Conservation (phyloP, 1,140 invertebrate genomes). For the Cataglyphis hispanica region DNA sequence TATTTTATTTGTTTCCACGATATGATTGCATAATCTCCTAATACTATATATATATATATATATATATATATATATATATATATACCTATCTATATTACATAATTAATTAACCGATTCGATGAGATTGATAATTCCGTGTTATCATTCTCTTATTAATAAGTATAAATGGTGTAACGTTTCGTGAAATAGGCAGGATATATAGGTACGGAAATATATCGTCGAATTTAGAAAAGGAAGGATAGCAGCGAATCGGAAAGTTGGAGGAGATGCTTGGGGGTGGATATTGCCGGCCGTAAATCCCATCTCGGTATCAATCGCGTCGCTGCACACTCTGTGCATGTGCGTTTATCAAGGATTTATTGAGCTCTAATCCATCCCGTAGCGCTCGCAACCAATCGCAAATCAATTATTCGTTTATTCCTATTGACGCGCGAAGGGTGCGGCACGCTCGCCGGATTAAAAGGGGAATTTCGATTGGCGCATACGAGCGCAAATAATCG, state of each 20-base stretch:
- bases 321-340: not conserved
- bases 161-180: not conserved
- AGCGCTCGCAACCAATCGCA: constrained; percentile 6
- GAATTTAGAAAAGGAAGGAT: not conserved
- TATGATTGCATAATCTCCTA: constrained; percentile 5
- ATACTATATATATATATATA: no score
- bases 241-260: not conserved
- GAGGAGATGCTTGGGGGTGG: constrained; percentile 5
- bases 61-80: no score
- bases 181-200: not conserved
- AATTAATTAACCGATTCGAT: constrained; percentile 18
- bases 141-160: constrained; percentile 17
- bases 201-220: not conserved
- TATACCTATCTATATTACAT: no score
- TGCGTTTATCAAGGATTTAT: constrained; percentile 57
- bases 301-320: constrained; percentile 30
- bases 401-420: constrained; percentile 51
- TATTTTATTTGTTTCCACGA: not conserved
- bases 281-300: constrained; percentile 27
- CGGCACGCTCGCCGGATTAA: constrained; percentile 34
- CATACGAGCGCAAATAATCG: constrained; percentile 29
- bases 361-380: constrained; percentile 24
- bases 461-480: constrained; percentile 20
- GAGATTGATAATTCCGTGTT: not conserved
- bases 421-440: constrained; percentile 28